Evolutionary conservation across 1,140 invertebrate species (phyloP).

Genomic region (Nebria ingens): DNA sequence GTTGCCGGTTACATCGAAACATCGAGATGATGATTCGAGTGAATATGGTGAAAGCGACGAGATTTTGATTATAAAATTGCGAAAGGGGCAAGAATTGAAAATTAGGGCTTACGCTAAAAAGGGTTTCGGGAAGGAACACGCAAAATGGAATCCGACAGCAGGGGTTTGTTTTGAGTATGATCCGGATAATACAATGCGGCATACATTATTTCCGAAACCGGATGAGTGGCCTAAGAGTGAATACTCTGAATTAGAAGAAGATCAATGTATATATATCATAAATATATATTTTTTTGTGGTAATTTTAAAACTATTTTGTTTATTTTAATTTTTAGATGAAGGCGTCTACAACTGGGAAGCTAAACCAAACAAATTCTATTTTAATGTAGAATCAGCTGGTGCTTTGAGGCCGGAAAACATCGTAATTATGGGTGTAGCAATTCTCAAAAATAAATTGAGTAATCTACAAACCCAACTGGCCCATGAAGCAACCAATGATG

Average conservation of each 20-base stretch:
- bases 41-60: slow-evolving; percentile 93
- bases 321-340: slow-evolving; percentile 54
- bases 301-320: slow-evolving; percentile 13
- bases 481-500: slow-evolving; percentile 78
- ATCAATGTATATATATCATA: slow-evolving; percentile 58
- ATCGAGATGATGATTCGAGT: slow-evolving; percentile 79
- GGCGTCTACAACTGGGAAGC: slow-evolving; percentile 86
- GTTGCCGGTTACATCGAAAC: slow-evolving; percentile 83
- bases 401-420: slow-evolving; percentile 94
- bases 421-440: slow-evolving; percentile 85
- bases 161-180: slow-evolving; percentile 99
- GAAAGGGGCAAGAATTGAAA: slow-evolving; percentile 96
- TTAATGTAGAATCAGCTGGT: slow-evolving; percentile 92
- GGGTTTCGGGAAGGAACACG: slow-evolving; percentile 98
- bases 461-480: slow-evolving; percentile 89
- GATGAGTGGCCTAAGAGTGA: slow-evolving; percentile 99
- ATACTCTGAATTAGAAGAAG: slow-evolving; percentile 87
- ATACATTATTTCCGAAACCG: slow-evolving; percentile 93
- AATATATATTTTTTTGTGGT: slow-evolving; percentile 16
- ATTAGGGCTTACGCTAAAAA: slow-evolving; percentile 91
- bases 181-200: slow-evolving; percentile 94
- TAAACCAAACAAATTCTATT: slow-evolving; percentile 96
- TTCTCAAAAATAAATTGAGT: slow-evolving; percentile 91
- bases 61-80: slow-evolving; percentile 94
- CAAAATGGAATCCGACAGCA: slow-evolving; percentile 99